Conservation (phyloP, 2,888 invertebrate species). For the Xanthostigma xanthostigma region DNA sequence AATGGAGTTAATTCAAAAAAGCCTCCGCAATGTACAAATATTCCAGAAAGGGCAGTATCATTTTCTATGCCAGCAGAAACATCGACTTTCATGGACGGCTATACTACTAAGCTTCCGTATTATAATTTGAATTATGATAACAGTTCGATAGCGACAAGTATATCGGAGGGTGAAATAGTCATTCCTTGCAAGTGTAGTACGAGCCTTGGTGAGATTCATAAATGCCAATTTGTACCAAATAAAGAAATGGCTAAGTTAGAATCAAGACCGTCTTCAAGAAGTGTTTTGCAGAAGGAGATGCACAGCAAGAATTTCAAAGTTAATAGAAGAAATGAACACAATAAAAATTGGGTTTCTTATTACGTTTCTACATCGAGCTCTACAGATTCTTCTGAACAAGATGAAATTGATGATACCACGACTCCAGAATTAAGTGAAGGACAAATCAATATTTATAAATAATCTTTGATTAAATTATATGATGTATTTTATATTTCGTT, state of each 20-base stretch:
- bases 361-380: slow-evolving; percentile 13
- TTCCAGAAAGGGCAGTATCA: neutral
- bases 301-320: slow-evolving; percentile 8
- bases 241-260: slow-evolving; percentile 7
- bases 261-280: slow-evolving; percentile 12
- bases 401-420: no score
- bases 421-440: no score
- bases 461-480: no score
- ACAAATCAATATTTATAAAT: no score
- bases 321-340: slow-evolving; percentile 12
- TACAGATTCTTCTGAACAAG: no score
- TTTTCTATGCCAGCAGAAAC: neutral
- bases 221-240: slow-evolving; percentile 12
- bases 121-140: neutral
- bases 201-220: slow-evolving; percentile 20
- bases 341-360: slow-evolving; percentile 22
- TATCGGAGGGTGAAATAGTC: slow-evolving; percentile 13
- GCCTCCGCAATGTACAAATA: neutral
- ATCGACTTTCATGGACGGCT: neutral
- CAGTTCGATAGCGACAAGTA: neutral
- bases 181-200: slow-evolving; percentile 10
- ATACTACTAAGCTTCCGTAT: neutral
- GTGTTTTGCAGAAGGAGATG: slow-evolving; percentile 8
- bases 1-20: neutral
- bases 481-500: no score